These are phyloP conservation scores for Porites divaricata DNA, from an alignment of 92 coral and sea anemone species.

Conservation along the genomic window DNA sequence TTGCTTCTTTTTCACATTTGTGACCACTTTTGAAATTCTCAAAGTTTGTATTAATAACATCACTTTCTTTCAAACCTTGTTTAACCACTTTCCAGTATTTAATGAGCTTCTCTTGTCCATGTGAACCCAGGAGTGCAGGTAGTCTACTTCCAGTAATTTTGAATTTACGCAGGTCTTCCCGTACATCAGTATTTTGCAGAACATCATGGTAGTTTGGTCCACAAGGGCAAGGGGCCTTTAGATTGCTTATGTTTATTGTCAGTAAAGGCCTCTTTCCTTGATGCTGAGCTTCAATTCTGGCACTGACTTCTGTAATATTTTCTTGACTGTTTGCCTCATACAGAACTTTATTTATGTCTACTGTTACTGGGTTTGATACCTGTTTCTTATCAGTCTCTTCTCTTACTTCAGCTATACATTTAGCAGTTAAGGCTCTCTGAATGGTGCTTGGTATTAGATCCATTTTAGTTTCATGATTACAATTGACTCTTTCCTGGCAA, in stretches of 20 bases:
- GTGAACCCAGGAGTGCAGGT: slow-evolving; percentile 44
- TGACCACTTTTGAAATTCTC: slow-evolving; percentile 34
- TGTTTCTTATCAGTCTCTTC: too few relatives aligned
- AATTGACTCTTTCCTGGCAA: too few relatives aligned
- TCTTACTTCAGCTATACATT: too few relatives aligned
- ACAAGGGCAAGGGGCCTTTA: slow-evolving; percentile 34
- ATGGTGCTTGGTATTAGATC: too few relatives aligned
- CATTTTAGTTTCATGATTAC: too few relatives aligned
- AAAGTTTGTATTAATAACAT: slow-evolving; percentile 45
- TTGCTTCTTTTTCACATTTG: slow-evolving; percentile 46
- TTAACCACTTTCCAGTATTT: slow-evolving; percentile 42
- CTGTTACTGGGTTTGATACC: too few relatives aligned
- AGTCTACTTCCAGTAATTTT: slow-evolving; percentile 45
- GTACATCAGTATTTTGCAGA: slow-evolving; percentile 36
- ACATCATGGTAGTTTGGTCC: slow-evolving; percentile 50
- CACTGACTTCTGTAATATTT: not conserved
- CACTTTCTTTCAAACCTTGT: slow-evolving; percentile 39
- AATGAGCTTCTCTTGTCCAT: slow-evolving; percentile 35
- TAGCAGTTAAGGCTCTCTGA: too few relatives aligned
- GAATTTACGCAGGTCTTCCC: slow-evolving; percentile 39
- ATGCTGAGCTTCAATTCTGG: slow-evolving; percentile 51
- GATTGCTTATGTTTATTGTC: slow-evolving; percentile 39
- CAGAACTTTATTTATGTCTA: too few relatives aligned
- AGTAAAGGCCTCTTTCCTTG: slow-evolving; percentile 38
- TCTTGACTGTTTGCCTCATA: not conserved